Percentiles rank a stretch among this genome's conserved stretches.
Conservation (phyloP, 1,140 invertebrate genomes). For the Lepidurus apus region DNA sequence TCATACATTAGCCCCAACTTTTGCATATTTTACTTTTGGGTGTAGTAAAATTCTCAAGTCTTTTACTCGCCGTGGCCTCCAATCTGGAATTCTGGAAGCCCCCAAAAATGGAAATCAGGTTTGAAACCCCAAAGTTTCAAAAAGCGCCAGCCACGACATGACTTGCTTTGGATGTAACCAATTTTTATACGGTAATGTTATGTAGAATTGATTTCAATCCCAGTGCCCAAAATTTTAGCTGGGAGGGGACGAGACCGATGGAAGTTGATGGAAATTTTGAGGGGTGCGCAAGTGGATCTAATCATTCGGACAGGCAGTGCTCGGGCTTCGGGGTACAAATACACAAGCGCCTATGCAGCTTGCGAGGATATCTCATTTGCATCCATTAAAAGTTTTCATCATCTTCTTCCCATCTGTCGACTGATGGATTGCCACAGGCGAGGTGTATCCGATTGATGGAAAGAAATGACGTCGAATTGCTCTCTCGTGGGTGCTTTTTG, state of each 20-base stretch:
- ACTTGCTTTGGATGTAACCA: neutral
- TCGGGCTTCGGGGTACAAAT: neutral
- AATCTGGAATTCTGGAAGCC: too few species aligned
- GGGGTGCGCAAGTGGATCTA: constrained; percentile 15
- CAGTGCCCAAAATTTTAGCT: neutral
- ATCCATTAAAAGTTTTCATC: constrained; percentile 19
- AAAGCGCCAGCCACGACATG: neutral
- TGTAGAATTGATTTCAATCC: constrained; percentile 16
- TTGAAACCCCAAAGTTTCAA: neutral
- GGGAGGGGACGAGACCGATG: neutral
- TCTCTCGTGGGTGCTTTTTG: neutral
- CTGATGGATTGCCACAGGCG: constrained; percentile 12
- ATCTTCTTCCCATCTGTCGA: constrained; percentile 18
- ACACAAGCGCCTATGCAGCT: neutral
- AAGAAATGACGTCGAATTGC: constrained; percentile 10
- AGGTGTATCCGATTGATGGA: neutral
- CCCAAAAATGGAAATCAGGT: neutral
- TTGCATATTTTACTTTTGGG: neutral
- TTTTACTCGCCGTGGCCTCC: neutral
- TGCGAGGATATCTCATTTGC: constrained; percentile 2
- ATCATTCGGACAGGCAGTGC: constrained; percentile 1
- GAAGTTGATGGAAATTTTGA: constrained; percentile 4
- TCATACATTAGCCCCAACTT: neutral
- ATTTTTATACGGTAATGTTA: constrained; percentile 1
- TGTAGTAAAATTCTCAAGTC: neutral